Evolutionary conservation across 2,797 vertebrate species (phyloP).

Genomic region (Acipenser oxyrinchus): DNA sequence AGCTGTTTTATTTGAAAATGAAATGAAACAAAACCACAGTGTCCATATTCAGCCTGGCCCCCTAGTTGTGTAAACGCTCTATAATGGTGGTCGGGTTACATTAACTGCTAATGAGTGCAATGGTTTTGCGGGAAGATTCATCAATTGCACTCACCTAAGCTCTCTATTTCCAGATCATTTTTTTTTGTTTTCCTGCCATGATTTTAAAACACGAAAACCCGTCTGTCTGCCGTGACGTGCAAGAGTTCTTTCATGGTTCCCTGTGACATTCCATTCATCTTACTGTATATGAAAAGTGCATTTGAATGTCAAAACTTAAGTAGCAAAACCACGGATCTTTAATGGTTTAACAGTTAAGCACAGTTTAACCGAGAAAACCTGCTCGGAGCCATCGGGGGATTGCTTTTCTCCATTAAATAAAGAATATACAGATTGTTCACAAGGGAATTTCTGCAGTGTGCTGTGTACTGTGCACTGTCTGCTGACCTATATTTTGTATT

Average conservation of each 20-base stretch:
- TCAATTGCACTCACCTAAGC: no score
- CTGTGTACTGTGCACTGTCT: neutral
- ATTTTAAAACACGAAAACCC: slow-evolving; percentile 46
- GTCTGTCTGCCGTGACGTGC: slow-evolving; percentile 35
- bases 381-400: slow-evolving; percentile 16
- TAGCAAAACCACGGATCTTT: slow-evolving; percentile 45
- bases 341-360: slow-evolving; percentile 24
- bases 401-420: slow-evolving; percentile 32
- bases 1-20: no score
- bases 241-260: slow-evolving; percentile 33
- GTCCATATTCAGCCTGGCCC: no score
- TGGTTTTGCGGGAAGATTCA: no score
- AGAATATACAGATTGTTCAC: slow-evolving; percentile 25
- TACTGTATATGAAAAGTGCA: slow-evolving; percentile 49
- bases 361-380: slow-evolving; percentile 26
- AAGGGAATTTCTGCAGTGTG: slow-evolving; percentile 24
- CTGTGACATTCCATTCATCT: slow-evolving; percentile 40
- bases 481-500: no score
- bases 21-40: no score
- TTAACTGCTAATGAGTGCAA: no score
- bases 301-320: slow-evolving; percentile 51
- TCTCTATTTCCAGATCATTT: no score
- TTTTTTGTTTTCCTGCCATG: neutral
- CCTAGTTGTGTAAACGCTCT: no score
- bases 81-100: no score